A percentile compares a stretch with the other conserved stretches of the same genome.
These are phyloP conservation scores for Macaca fascicularis DNA, from an alignment of 2,113 vertebrate species.

Conservation along the genomic window DNA sequence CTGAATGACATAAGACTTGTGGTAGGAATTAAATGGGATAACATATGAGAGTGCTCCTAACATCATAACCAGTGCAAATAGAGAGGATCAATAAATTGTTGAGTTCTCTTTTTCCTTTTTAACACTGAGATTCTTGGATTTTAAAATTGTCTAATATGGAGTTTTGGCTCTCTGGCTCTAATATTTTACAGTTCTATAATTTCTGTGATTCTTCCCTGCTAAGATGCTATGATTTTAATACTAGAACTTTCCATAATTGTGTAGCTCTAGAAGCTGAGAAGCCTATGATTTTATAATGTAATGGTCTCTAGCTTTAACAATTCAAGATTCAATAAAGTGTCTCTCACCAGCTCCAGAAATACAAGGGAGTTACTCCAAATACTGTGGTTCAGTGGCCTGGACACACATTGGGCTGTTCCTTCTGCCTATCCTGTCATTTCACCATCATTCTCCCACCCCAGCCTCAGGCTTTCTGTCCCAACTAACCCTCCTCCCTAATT, in stretches of 20 bases:
- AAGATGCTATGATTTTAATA: constrained; percentile 37
- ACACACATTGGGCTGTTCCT: neutral
- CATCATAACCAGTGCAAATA: constrained; percentile 15
- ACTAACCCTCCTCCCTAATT: neutral
- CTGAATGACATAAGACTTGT: neutral
- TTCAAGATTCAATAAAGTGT: constrained; percentile 46
- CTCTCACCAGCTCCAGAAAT: constrained; percentile 54
- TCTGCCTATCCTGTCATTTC: neutral
- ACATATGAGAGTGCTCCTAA: neutral
- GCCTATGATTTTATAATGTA: constrained; percentile 49
- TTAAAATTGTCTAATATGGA: constrained; percentile 24
- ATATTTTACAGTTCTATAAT: constrained; percentile 10
- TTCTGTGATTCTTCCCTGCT: constrained; percentile 28
- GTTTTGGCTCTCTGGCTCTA: constrained; percentile 1
- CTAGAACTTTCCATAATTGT: neutral
- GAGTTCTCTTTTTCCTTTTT: neutral
- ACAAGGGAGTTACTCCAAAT: constrained; percentile 6
- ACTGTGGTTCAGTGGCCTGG: neutral
- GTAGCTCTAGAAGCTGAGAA: constrained; percentile 18
- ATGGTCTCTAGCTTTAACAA: constrained; percentile 47
- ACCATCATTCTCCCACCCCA: neutral
- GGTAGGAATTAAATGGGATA: constrained; percentile 31
- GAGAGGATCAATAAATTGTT: neutral
- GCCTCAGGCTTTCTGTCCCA: neutral
- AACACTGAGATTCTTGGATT: neutral